A percentile compares a stretch with the other conserved stretches of the same genome.
phyloP scores from a whole-genome alignment of 2,888 invertebrate genomes.

The Tipula vernalis region DNA sequence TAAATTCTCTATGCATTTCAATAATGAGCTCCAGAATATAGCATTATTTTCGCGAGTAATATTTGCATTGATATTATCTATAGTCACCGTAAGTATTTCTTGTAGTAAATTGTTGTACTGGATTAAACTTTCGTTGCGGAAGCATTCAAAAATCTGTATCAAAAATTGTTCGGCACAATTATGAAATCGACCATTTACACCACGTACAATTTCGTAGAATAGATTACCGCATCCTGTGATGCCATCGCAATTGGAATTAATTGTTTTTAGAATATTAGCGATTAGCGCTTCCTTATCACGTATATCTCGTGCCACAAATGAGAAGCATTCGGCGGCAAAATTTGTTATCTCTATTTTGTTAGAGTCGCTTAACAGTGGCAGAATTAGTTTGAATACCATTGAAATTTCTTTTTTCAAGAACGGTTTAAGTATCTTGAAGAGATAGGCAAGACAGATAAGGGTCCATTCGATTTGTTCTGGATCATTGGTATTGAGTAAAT shows the following conservation, averaged over 20 bases:
- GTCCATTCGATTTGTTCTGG: constrained; percentile 77
- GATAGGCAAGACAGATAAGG: constrained; percentile 72
- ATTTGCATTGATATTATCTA: constrained; percentile 43
- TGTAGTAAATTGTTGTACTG: constrained; percentile 41
- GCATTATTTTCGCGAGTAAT: constrained; percentile 50
- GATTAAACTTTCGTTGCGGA: constrained; percentile 29
- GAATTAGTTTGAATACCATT: constrained; percentile 52
- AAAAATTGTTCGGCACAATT: constrained; percentile 64
- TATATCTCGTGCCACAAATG: constrained; percentile 84
- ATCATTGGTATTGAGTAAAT: constrained; percentile 59
- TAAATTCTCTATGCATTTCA: constrained; percentile 27
- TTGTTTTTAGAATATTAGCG: constrained; percentile 49
- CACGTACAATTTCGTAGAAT: constrained; percentile 78
- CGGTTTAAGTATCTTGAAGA: constrained; percentile 82
- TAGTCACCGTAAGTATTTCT: constrained; percentile 46
- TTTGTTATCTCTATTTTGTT: constrained; percentile 75
- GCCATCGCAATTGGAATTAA: constrained; percentile 54
- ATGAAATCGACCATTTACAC: constrained; percentile 74
- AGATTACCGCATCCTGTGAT: constrained; percentile 71
- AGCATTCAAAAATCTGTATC: constrained; percentile 48
- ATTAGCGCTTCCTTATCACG: constrained; percentile 66
- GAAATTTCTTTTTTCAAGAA: constrained; percentile 68
- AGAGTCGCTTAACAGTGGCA: constrained; percentile 64
- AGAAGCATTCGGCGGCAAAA: constrained; percentile 94
- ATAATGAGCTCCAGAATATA: constrained; percentile 50